Evolutionary conservation across 2,797 vertebrate genomes (phyloP), one percentile per base, ranked within the genome.

Genomic region (Danio tinwini): DNA sequence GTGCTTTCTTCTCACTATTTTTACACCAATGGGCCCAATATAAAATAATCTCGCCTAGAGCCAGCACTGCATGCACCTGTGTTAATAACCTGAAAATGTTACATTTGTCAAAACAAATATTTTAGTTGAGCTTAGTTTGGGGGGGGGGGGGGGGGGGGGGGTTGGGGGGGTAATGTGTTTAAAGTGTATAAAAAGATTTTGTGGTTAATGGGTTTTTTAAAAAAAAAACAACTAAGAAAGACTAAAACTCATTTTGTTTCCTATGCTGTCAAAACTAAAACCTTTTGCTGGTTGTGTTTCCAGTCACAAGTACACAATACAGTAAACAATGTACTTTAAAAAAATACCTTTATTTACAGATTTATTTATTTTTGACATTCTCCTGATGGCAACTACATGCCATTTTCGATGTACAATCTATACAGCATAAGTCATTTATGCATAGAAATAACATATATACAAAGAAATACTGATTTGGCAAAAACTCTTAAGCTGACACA

Each of bases 401-500:
- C n/a, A 42, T 55, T 55, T 55, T 6, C 14, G 16, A 55, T 37
- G 11, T 55, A 19, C n/a, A 42, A n/a, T 6, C 8, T 68, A 11
- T 37, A 42, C 7, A n/a, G 67, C 63, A n/a, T n/a, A 65, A 29
- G 29, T 29, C 29, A 1, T 29, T 29, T 29, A 29, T 29, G 29
- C 29, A 29, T 29, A 29, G 29, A 29, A 29, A 29, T 29, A 29
- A 29, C 29, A 29, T 29, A 29, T 29, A 29, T 1, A 29, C 29
- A 29, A 29, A 29, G 29, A 29, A 39, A 52, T 72, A 45, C 4
- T 29, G 40, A 21, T 21, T 14, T 21, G 39, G 56, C 11, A 64
- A 75, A 75, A 17, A 65, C 14, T 40, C 63, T 19, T 12, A 13
- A 73, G 45, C 42, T 42, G 55, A 73, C 40, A 73, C 40, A 63